Conservation (phyloP, 2,113 vertebrate genomes). For the Lagopus muta region DNA sequence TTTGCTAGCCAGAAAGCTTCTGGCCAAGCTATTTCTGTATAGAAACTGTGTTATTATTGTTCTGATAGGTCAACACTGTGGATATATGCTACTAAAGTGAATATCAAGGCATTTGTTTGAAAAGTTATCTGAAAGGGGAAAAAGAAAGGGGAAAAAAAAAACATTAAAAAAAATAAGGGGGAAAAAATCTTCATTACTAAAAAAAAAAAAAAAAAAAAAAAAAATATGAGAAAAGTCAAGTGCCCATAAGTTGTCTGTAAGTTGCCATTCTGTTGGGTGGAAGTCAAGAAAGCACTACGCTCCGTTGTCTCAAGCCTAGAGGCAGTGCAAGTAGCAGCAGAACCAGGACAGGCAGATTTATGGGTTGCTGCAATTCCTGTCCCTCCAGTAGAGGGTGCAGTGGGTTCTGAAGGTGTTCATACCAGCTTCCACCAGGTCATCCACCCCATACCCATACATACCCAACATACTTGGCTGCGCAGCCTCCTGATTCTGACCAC, state of each 20-base stretch:
- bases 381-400: not conserved
- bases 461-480: not conserved
- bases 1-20: slow-evolving; percentile 23
- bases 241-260: not conserved
- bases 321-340: not conserved
- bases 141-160: too few species aligned
- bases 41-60: not conserved
- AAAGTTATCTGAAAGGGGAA: not conserved
- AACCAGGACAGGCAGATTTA: not conserved
- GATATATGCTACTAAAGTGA: not conserved
- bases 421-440: not conserved
- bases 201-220: too few species aligned
- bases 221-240: not conserved
- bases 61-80: not conserved
- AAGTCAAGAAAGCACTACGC: not conserved
- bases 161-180: not conserved
- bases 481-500: not conserved
- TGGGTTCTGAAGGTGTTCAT: not conserved
- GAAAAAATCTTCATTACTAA: not conserved
- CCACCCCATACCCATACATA: not conserved
- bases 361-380: not conserved
- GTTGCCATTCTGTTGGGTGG: not conserved
- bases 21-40: not conserved
- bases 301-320: not conserved
- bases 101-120: not conserved